A percentile compares a stretch with the other conserved stretches of the same genome.
Conservation (phyloP, 2,888 invertebrate species). For the Scaeva pyrastri region DNA sequence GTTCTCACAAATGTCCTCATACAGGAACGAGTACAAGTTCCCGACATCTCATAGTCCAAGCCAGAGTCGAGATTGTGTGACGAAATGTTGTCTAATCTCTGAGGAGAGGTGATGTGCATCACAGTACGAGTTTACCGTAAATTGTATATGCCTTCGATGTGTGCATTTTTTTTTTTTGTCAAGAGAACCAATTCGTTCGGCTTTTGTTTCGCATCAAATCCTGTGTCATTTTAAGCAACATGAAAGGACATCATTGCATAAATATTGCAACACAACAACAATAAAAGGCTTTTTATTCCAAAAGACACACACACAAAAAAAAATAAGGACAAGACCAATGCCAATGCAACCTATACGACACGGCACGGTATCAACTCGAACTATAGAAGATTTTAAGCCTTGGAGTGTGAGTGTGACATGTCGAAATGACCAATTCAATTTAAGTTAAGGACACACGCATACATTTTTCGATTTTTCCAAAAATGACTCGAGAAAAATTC, state of each 20-base stretch:
- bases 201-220: slow-evolving; percentile 24
- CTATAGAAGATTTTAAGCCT: slow-evolving; percentile 21
- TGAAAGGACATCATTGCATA: slow-evolving; percentile 29
- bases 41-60: neutral
- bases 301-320: neutral
- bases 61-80: neutral
- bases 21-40: neutral
- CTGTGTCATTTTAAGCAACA: slow-evolving; percentile 42
- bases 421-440: neutral
- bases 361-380: slow-evolving; percentile 26
- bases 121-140: neutral
- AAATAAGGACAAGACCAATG: neutral
- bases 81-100: slow-evolving; percentile 37
- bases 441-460: neutral
- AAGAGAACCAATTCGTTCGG: slow-evolving; percentile 31
- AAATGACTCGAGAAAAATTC: neutral
- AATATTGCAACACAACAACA: slow-evolving; percentile 8
- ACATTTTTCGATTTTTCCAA: neutral
- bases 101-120: neutral
- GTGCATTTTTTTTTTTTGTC: slow-evolving; percentile 13
- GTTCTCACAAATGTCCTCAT: neutral
- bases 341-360: too few species aligned
- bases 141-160: too few species aligned
- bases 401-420: neutral
- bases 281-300: neutral